Conservation (phyloP, 2,888 invertebrate genomes). For the Seira musarum region DNA sequence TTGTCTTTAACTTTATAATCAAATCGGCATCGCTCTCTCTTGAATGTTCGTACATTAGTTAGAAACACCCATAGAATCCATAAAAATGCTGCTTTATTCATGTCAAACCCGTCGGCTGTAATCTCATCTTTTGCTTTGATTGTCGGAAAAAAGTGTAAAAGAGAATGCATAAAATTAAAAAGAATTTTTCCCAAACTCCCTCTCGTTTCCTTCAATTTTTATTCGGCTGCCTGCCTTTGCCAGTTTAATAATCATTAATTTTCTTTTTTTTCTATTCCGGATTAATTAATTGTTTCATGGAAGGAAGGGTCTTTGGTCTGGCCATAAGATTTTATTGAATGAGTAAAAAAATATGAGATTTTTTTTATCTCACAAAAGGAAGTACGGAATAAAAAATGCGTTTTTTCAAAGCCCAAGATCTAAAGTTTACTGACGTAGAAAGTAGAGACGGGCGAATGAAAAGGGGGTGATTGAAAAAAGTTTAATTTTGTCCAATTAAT, state of each 20-base stretch:
- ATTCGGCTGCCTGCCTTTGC: background rate
- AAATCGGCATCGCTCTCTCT: background rate
- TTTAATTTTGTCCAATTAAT: too few species aligned
- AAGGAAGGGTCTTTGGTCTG: slow-evolving; percentile 14
- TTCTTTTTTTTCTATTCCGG: slow-evolving; percentile 39
- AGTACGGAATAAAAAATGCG: too few species aligned
- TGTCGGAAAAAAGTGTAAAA: slow-evolving; percentile 26
- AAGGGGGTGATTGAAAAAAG: slow-evolving; percentile 2
- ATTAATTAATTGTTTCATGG: slow-evolving; percentile 52
- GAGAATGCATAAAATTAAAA: slow-evolving; percentile 52
- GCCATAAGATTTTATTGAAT: slow-evolving; percentile 26
- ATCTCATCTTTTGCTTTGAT: slow-evolving; percentile 25
- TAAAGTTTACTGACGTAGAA: slow-evolving; percentile 22
- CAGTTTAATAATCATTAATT: slow-evolving; percentile 17
- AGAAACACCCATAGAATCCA: slow-evolving; percentile 28
- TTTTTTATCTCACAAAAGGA: slow-evolving; percentile 20
- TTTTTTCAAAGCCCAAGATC: slow-evolving; percentile 7
- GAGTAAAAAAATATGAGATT: slow-evolving; percentile 2
- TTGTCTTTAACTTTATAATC: background rate
- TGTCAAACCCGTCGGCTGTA: slow-evolving; percentile 31
- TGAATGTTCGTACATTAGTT: background rate
- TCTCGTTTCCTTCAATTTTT: background rate
- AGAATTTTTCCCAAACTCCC: slow-evolving; percentile 16
- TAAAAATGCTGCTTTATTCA: slow-evolving; percentile 20
- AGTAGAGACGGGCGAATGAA: slow-evolving; percentile 24